Evolutionary conservation across 2,113 vertebrate genomes (phyloP).

Genomic region (Gavialis gangeticus): DNA sequence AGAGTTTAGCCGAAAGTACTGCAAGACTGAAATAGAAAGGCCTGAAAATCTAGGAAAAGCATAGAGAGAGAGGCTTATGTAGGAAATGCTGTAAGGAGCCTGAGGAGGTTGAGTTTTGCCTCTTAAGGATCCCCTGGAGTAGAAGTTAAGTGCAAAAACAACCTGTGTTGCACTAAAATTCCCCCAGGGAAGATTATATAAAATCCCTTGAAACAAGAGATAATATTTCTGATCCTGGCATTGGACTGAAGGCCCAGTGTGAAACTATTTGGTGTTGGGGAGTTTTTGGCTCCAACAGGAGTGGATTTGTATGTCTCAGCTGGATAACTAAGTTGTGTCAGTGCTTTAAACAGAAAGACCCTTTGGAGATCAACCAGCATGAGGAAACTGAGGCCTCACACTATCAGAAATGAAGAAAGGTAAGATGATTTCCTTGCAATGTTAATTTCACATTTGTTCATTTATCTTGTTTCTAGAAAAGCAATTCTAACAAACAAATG

Average conservation of each 20-base stretch:
- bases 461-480: accelerated
- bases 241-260: not conserved
- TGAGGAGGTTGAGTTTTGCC: not conserved
- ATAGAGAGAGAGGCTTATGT: not conserved
- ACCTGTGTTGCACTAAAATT: not conserved
- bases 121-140: not conserved
- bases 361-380: not conserved
- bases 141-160: not conserved
- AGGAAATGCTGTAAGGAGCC: not conserved
- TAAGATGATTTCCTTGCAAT: not conserved
- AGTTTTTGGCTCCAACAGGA: too few species aligned
- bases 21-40: not conserved
- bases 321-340: not conserved
- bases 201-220: not conserved
- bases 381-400: not conserved
- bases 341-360: not conserved
- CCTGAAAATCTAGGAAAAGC: not conserved
- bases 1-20: too few species aligned
- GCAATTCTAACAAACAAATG: not conserved
- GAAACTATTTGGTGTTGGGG: not conserved
- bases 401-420: not conserved
- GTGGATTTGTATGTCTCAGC: not conserved
- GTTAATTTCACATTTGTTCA: not conserved
- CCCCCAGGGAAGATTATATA: not conserved
- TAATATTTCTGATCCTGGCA: not conserved